phyloP scores from a whole-genome alignment of 2,113 vertebrate species.

The Cinclus mexicanus region DNA sequence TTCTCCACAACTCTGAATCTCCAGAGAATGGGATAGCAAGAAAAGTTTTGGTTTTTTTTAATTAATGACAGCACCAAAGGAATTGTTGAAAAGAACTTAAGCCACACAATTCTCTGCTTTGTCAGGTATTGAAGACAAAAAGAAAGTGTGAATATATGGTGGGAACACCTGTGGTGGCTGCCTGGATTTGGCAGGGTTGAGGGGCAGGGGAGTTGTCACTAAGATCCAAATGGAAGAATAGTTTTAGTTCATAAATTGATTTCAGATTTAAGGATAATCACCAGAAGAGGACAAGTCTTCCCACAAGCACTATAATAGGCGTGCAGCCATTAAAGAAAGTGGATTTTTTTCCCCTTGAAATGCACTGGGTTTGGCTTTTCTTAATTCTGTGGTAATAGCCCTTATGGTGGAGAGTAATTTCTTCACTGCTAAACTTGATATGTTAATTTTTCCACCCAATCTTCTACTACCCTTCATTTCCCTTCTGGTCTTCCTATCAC shows the following conservation, averaged over 20 bases:
- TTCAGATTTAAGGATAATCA: not conserved
- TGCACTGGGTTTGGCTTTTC: not conserved
- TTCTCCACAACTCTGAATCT: not conserved
- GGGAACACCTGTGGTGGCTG: not conserved
- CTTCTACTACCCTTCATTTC: conserved; percentile 51
- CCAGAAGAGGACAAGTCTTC: not conserved
- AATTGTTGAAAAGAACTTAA: not conserved
- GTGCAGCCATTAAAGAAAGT: not conserved
- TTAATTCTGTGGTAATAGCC: not conserved
- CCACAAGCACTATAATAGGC: not conserved
- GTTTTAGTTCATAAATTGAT: not conserved
- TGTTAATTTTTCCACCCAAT: conserved; percentile 32
- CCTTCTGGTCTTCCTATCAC: not conserved
- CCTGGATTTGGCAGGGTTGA: not conserved
- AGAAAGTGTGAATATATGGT: not conserved
- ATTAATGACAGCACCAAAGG: not conserved
- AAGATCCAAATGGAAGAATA: not conserved
- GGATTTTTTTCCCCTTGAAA: not conserved
- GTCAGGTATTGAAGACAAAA: not conserved
- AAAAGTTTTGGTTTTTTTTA: not conserved
- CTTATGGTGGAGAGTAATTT: not conserved
- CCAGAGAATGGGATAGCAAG: not conserved
- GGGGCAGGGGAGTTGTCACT: not conserved
- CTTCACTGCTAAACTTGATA: not conserved
- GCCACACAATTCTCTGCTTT: not conserved